phyloP scores from a whole-genome alignment of 2,113 vertebrate species.

The Cyprinus carpio region DNA sequence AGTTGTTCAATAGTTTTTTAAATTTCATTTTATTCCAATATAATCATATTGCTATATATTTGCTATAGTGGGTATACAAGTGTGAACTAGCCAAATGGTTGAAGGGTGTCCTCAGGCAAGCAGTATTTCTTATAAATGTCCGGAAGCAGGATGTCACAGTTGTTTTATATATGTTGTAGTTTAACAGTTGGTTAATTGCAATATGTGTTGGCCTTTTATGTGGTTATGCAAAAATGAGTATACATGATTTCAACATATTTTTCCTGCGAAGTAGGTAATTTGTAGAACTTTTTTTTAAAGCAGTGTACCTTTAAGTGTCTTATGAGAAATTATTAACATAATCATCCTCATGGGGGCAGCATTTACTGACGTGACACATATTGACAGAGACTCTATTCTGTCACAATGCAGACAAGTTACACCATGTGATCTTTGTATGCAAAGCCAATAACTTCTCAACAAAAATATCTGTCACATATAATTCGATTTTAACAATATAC shows the following conservation, averaged over 20 bases:
- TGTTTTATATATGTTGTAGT: not conserved
- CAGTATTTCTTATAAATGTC: not conserved
- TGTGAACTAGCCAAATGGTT: not conserved
- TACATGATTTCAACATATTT: not conserved
- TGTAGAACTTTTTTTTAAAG: not conserved
- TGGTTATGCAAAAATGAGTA: not conserved
- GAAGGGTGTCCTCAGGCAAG: not conserved
- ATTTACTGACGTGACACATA: not conserved
- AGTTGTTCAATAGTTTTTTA: not conserved
- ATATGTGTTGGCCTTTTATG: not conserved
- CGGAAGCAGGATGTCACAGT: not conserved
- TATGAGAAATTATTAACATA: not conserved
- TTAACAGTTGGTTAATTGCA: not conserved
- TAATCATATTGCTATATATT: not conserved
- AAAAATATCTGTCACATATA: not conserved
- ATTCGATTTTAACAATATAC: not conserved
- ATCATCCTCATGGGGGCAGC: constrained; percentile 45
- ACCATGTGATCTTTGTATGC: not conserved
- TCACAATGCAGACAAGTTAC: not conserved
- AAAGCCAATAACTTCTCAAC: not conserved
- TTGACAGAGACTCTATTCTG: not conserved
- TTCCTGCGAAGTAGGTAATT: not conserved
- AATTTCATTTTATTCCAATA: not conserved
- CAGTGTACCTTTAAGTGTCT: not conserved
- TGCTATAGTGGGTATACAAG: not conserved